Percentiles rank a stretch among this genome's conserved stretches.
Conservation (phyloP, 2,888 invertebrate genomes). For the Lysandra coridon region DNA sequence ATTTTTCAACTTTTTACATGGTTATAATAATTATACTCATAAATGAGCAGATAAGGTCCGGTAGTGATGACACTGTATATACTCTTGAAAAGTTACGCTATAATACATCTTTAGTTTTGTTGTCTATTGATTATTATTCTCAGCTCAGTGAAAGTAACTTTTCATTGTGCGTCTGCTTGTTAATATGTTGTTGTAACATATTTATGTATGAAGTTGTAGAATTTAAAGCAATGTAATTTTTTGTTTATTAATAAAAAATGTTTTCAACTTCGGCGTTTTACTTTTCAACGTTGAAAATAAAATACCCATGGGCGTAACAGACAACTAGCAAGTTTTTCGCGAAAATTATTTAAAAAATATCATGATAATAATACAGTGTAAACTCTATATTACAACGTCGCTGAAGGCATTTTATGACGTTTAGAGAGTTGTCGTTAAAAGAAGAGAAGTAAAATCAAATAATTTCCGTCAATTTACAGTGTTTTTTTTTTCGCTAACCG, state of each 20-base stretch:
- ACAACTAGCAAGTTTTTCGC: too few species aligned
- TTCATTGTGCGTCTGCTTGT: constrained; percentile 49
- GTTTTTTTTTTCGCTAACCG: too few species aligned
- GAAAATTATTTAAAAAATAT: too few species aligned
- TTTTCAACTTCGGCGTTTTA: constrained; percentile 56
- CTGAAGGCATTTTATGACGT: too few species aligned
- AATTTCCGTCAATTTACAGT: too few species aligned
- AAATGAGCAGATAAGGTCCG: not conserved
- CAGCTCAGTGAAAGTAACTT: constrained; percentile 33
- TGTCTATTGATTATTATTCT: not conserved
- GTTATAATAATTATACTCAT: not conserved
- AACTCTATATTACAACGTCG: too few species aligned
- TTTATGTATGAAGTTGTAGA: constrained; percentile 71
- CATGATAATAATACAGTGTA: too few species aligned
- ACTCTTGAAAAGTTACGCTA: not conserved
- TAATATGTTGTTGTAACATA: constrained; percentile 52
- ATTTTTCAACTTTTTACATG: not conserved
- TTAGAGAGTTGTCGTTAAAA: too few species aligned
- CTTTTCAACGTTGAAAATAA: constrained; percentile 4
- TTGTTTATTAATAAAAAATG: constrained; percentile 74
- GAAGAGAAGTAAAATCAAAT: too few species aligned
- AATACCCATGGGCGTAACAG: not conserved
- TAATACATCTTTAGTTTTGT: not conserved
- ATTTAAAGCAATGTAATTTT: constrained; percentile 74
- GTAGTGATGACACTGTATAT: not conserved